phyloP scores from a whole-genome alignment of 2,888 invertebrate genomes.

The Polydrusus pterygomalis region DNA sequence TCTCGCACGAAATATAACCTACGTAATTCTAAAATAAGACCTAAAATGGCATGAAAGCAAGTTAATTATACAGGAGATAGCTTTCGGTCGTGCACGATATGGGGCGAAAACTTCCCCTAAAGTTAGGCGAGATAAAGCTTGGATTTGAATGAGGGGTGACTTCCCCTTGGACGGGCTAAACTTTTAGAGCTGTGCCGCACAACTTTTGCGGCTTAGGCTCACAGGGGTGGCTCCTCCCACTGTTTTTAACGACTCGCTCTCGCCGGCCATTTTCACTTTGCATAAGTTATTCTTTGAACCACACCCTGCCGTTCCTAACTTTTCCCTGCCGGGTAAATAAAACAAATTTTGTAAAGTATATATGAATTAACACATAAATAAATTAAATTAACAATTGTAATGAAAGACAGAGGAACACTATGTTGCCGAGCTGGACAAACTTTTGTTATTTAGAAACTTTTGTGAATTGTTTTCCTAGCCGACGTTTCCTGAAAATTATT shows the following conservation, averaged over 20 bases:
- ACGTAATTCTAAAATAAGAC: constrained; percentile 67
- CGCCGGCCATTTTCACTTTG: constrained; percentile 72
- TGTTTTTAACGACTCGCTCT: constrained; percentile 69
- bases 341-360: constrained; percentile 59
- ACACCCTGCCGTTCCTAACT: constrained; percentile 63
- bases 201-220: constrained; percentile 72
- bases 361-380: constrained; percentile 60
- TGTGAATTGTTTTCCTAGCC: constrained; percentile 57
- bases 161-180: constrained; percentile 67
- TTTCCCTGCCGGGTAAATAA: constrained; percentile 57
- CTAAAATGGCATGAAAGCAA: constrained; percentile 68
- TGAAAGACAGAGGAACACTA: constrained; percentile 57
- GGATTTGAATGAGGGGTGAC: constrained; percentile 64
- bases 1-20: constrained; percentile 58
- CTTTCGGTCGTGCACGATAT: constrained; percentile 65
- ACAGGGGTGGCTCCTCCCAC: constrained; percentile 70
- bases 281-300: constrained; percentile 71
- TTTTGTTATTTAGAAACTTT: constrained; percentile 59
- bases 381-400: constrained; percentile 62
- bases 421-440: constrained; percentile 45
- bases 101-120: constrained; percentile 66
- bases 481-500: constrained; percentile 53
- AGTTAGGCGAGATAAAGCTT: constrained; percentile 65
- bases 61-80: constrained; percentile 72
- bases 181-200: constrained; percentile 72